Percentiles rank a stretch among this genome's conserved stretches.
These are phyloP conservation scores for Halichoerus grypus DNA, from an alignment of 2,113 vertebrate species.

Conservation along the genomic window DNA sequence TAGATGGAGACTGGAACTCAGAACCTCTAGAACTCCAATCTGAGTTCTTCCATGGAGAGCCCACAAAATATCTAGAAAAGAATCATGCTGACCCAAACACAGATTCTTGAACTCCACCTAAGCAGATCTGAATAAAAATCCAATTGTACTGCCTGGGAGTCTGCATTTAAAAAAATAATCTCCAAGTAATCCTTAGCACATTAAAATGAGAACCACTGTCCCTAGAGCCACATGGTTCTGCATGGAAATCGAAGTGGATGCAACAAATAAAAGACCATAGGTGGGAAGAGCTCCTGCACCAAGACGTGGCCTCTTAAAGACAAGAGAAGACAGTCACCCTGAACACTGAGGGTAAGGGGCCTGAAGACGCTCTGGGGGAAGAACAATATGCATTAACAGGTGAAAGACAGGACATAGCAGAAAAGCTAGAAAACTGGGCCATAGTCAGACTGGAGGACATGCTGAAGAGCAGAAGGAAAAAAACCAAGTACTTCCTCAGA, in stretches of 20 bases:
- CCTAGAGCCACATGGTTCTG: background rate
- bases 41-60: background rate
- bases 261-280: background rate
- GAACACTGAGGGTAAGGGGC: background rate
- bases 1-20: background rate
- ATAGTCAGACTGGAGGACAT: background rate
- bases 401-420: accelerated
- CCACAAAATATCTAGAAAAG: background rate
- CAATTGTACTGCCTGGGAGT: background rate
- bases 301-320: background rate
- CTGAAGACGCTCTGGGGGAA: background rate
- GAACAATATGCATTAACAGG: background rate
- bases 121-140: background rate
- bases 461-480: background rate
- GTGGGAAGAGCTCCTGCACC: background rate
- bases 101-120: background rate
- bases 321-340: background rate
- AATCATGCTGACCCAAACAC: background rate
- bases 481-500: background rate
- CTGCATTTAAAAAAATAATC: background rate
- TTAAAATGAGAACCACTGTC: background rate
- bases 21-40: background rate
- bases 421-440: background rate
- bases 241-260: background rate
- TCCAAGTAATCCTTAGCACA: background rate